phyloP scores from a whole-genome alignment of 1,140 invertebrate genomes.

The Camponotus vicinus region DNA sequence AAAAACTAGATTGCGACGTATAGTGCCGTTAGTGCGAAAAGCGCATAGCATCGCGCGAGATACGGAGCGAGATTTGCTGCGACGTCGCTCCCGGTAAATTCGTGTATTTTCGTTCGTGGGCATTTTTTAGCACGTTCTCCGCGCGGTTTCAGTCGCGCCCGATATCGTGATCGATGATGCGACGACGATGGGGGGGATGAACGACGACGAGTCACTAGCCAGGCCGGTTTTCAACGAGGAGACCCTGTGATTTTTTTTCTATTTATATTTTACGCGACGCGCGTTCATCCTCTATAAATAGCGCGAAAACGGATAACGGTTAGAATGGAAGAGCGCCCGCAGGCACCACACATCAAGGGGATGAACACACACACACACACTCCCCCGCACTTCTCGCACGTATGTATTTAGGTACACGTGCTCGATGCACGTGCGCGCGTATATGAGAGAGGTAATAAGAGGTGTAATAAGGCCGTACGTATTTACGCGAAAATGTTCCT shows the following conservation, averaged over 20 bases:
- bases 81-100: background rate
- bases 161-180: slow-evolving; percentile 63
- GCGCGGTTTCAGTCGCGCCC: slow-evolving; percentile 12
- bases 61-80: slow-evolving; percentile 47
- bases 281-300: slow-evolving; percentile 72
- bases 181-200: slow-evolving; percentile 4
- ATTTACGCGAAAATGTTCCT: slow-evolving; percentile 66
- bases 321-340: slow-evolving; percentile 22
- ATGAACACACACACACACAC: background rate
- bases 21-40: background rate
- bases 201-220: slow-evolving; percentile 24
- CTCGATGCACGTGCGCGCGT: slow-evolving; percentile 4
- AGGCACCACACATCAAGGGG: background rate
- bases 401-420: background rate
- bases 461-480: slow-evolving; percentile 36
- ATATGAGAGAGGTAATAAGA: background rate
- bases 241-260: slow-evolving; percentile 58
- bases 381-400: background rate
- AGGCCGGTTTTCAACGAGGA: background rate
- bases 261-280: slow-evolving; percentile 68
- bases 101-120: slow-evolving; percentile 39
- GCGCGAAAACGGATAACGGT: slow-evolving; percentile 61
- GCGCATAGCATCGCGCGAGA: background rate
- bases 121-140: slow-evolving; percentile 40
- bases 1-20: slow-evolving; percentile 37